Percentiles rank a stretch among this genome's conserved stretches.
phyloP scores from a whole-genome alignment of 2,113 vertebrate genomes.

The Labeo catla region DNA sequence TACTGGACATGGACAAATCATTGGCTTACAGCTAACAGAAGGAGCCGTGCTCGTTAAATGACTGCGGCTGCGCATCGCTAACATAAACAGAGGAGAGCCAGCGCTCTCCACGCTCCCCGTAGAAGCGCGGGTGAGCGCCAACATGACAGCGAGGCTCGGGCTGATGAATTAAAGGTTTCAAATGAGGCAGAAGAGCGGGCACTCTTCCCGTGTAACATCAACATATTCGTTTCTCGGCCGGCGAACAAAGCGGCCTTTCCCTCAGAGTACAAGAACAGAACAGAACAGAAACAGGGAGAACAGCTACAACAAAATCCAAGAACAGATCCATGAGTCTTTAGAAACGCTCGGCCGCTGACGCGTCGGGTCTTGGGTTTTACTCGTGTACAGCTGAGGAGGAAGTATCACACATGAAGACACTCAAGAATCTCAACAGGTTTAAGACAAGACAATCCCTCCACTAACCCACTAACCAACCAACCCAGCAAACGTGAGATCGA shows the following conservation, averaged over 20 bases:
- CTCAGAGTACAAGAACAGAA: conserved; percentile 71
- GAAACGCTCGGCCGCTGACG: conserved; percentile 87
- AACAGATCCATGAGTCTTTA: conserved; percentile 78
- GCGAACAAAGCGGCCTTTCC: conserved; percentile 23
- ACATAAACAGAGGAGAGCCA: not conserved
- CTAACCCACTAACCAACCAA: conserved; percentile 59
- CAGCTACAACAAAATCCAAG: conserved; percentile 58
- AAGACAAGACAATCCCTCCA: conserved; percentile 64
- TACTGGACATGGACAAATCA: conserved; percentile 76
- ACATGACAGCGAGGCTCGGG: not conserved
- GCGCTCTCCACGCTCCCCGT: not conserved
- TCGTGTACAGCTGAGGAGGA: conserved; percentile 99
- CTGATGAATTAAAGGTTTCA: not conserved
- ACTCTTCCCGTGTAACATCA: not conserved
- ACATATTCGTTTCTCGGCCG: conserved; percentile 39
- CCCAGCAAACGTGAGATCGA: not conserved
- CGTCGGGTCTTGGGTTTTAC: conserved; percentile 88
- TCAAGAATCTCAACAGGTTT: conserved; percentile 80
- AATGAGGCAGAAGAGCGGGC: not conserved
- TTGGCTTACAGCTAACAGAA: conserved; percentile 59
- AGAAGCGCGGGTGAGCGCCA: conserved; percentile 5
- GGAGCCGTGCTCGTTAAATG: conserved; percentile 8
- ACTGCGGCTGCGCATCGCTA: not conserved
- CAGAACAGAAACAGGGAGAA: conserved; percentile 83
- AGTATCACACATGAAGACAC: conserved; percentile 97